Base-by-base conservation (phyloP, 2,797 vertebrate genomes). In the Adrianichthys oophorus region DNA sequence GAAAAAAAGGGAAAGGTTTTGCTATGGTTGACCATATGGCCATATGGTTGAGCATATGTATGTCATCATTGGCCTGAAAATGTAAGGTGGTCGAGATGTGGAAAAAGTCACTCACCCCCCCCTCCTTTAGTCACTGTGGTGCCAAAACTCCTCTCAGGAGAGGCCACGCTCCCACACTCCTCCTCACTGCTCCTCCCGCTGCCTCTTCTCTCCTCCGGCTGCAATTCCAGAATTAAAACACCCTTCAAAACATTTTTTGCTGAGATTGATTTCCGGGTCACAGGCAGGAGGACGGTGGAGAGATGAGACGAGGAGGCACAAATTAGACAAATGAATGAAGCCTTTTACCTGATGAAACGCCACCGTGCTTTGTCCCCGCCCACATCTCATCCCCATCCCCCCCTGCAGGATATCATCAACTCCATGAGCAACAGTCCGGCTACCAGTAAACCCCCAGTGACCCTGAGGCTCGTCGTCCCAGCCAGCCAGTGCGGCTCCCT, bases 341-440 rank as follows among this genome's bases (percentile, higher is more conserved):
- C 40, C 4, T 18, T 49, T 19, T 12, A 6, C 62, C 49, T 47
- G 13, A 57, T 50, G 24, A 42, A 48, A 37, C 26, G 26, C 26
- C 5, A 26, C 26, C 7, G 26, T 7, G 26, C 32, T 37, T 5
- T 21, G 13, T 37, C 19, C 51, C 46, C 18, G 15, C 46, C 15
- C 37, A 21, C 16, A 17, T 7, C 15, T 23, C 4, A 10, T 56
- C 10, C n/a, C 23, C 57, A 12, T 49, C 1, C 2, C 5, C 5
- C n/a, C 26, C 60, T 51, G 16, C 80, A 98, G 96, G 97, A 98
- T 77, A 98, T 98, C 50, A 95, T 95, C 84, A 98, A 95, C 78
- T 98, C 96, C 37, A 98, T 98, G 97, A 98, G 95, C 89, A 98
- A 98, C 89, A 98, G 96, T 74, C 95, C 95, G 1, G 96, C 96